phyloP scores from a whole-genome alignment of 2,797 vertebrate species.

The Lepus townsendii region DNA sequence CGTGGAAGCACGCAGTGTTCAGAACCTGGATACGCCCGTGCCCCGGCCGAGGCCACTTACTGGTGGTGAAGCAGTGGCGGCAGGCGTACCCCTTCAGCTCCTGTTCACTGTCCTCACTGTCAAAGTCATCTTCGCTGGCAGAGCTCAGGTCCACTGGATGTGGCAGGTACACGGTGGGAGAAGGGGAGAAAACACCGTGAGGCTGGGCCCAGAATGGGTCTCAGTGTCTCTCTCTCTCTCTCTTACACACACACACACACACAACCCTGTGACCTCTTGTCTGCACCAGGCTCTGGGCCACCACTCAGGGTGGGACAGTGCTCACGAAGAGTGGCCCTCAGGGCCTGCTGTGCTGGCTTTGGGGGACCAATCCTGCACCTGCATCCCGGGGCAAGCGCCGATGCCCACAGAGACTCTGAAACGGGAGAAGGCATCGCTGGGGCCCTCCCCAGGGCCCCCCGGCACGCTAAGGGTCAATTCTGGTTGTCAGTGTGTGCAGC shows the following conservation, averaged over 20 bases:
- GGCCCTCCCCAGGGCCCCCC: neutral
- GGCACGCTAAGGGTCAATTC: neutral
- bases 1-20: neutral
- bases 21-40: rapidly evolving
- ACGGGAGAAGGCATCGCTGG: neutral
- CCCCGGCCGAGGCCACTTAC: slow-evolving; percentile 88
- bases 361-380: neutral
- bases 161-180: neutral
- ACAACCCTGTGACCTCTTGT: neutral
- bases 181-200: slow-evolving; percentile 25
- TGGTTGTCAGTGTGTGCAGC: neutral
- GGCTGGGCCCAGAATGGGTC: neutral
- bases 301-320: neutral
- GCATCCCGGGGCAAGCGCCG: neutral
- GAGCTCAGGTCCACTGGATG: slow-evolving; percentile 98
- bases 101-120: slow-evolving; percentile 99
- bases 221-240: too few species aligned
- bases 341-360: neutral
- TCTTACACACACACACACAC: too few species aligned
- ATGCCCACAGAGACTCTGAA: neutral
- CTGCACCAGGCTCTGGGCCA: neutral
- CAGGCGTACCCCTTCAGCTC: slow-evolving; percentile 99
- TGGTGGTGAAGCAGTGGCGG: slow-evolving; percentile 99
- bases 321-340: neutral
- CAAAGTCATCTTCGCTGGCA: slow-evolving; percentile 99